phyloP scores from a whole-genome alignment of 2,113 vertebrate species.

The Pelecanoides urinatrix region DNA sequence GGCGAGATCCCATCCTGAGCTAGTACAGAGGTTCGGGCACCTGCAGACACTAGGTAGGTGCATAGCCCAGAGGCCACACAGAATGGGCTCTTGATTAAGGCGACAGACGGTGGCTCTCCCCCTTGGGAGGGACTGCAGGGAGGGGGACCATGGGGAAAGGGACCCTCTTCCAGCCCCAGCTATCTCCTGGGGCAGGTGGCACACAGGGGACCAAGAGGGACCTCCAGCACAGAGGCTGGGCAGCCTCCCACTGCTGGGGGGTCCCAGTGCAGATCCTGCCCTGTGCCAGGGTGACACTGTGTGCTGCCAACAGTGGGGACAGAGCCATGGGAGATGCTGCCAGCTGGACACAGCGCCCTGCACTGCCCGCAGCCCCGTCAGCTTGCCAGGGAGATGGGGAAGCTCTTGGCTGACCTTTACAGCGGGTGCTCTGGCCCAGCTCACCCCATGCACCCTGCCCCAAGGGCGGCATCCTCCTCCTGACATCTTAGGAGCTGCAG shows the following conservation, averaged over 20 bases:
- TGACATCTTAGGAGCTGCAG: background rate
- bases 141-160: background rate
- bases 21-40: background rate
- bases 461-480: background rate
- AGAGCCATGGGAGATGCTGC: background rate
- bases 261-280: background rate
- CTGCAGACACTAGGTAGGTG: background rate
- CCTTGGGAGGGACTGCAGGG: background rate
- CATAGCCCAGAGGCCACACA: constrained; percentile 23
- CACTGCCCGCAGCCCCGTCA: background rate
- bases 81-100: constrained; percentile 48
- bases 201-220: background rate
- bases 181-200: background rate
- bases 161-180: background rate
- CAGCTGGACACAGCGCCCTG: constrained; percentile 18
- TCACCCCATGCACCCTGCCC: background rate
- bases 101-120: constrained; percentile 27
- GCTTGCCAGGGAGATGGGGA: background rate
- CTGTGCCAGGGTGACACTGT: background rate
- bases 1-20: background rate
- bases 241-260: background rate
- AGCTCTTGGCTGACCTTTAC: background rate
- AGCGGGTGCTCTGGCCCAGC: background rate
- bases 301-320: background rate
- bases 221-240: background rate